Evolutionary conservation across 2,797 vertebrate genomes (phyloP), one percentile per base, ranked within the genome.

Genomic region (Sebastes steindachneri): DNA sequence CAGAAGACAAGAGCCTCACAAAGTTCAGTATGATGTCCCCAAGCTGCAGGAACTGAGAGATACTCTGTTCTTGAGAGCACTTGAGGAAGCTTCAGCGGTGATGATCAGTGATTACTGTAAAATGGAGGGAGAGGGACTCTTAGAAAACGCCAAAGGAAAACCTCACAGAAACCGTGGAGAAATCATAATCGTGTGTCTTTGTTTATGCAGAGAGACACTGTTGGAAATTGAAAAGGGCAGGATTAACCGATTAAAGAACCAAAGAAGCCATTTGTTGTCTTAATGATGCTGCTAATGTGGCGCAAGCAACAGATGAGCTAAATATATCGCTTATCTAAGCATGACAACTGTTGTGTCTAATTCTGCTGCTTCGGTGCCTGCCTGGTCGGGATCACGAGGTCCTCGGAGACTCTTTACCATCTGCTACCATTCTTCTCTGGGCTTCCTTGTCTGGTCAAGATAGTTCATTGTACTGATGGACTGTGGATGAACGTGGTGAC

Each of bases 311-410:
- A 83, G 86, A 93, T 80, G 84, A 89, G 90, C 90, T 95, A 94
- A 95, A 95, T 93, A 94, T 95, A 92, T 87, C 85, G 65, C 90
- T 93, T 90, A 91, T 94, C 88, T 91, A 86, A 92, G 82, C 91
- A 73, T 87, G 92, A 91, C 93, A 95, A 95, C 94, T 94, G 94
- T 90, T 94, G 92, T 87, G 86, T 90, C 92, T 95, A 93, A 95
- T 94, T 94, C 89, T 86, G 88, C 83, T 91, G 84, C 90, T 90
- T 89, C 71, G 88, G 85, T 85, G 90, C 85, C 88, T 84, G 86
- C 51, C 77, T 88, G 89, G 83, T 89, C 62, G 68, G 90, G 90
- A 93, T 92, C 93, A 92, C 73, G 63, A 79, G 86, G 89, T 91
- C 93, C 91, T 92, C 77, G 15, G 90, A 93, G 91, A 89, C 79